These are phyloP conservation scores for Apeira syringaria DNA, from an alignment of 2,888 invertebrate species.

Conservation along the genomic window DNA sequence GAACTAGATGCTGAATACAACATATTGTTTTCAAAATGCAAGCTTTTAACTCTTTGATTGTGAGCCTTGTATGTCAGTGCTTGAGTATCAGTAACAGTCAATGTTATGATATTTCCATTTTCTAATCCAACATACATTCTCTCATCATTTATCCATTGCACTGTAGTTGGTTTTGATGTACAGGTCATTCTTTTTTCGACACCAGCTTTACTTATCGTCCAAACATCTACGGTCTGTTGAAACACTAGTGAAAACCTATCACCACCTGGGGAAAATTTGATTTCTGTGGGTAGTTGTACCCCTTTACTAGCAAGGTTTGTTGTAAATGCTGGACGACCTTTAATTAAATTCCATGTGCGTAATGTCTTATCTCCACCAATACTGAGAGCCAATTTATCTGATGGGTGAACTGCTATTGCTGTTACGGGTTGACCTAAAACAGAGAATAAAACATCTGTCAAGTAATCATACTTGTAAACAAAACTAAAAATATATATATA, in stretches of 20 bases:
- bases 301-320: conserved; percentile 91
- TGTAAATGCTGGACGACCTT: conserved; percentile 94
- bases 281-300: conserved; percentile 72
- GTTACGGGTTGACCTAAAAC: conserved; percentile 86
- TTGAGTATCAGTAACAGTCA: conserved; percentile 79
- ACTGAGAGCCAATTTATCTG: conserved; percentile 94
- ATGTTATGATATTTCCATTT: conserved; percentile 86
- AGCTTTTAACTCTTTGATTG: conserved; percentile 87
- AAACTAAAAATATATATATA: no score
- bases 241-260: conserved; percentile 90
- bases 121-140: conserved; percentile 88
- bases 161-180: conserved; percentile 87
- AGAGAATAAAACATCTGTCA: no score
- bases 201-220: conserved; percentile 91
- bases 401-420: conserved; percentile 92
- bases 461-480: no score
- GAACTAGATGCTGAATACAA: conserved; percentile 90
- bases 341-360: conserved; percentile 96
- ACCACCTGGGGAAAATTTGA: conserved; percentile 91
- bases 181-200: conserved; percentile 87
- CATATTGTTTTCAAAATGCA: conserved; percentile 80
- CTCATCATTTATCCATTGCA: conserved; percentile 87
- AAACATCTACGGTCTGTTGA: conserved; percentile 89
- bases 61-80: conserved; percentile 81
- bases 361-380: conserved; percentile 93